Evolutionary conservation across 2,888 invertebrate species (phyloP), one percentile per base, ranked within the genome.

Genomic region (Thymelicus acteon): DNA sequence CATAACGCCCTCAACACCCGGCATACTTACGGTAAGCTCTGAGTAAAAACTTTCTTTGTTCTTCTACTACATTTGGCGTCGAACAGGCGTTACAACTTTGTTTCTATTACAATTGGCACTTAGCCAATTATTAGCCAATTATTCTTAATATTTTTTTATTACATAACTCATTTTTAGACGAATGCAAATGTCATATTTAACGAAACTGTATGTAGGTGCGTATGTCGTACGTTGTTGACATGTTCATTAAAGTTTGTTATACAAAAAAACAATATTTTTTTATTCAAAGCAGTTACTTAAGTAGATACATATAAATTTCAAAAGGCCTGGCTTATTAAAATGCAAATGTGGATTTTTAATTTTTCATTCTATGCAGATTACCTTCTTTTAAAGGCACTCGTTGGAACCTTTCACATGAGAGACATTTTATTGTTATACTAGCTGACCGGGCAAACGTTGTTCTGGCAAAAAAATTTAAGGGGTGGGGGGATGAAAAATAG

Each of bases 281-380:
- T 24, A 54, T 54, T 8, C 10, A 54, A 8, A 54, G 31, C 0
- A 8, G 10, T 54, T 19, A n/a, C n/a, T n/a, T n/a, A n/a, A n/a
- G n/a, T n/a, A 19, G 19, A 2, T 19, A 24, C 24, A 12, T 24
- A 31, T 54, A n/a, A 19, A 54, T 19, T 19, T 52, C 2, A 19
- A 19, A 52, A 24, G 54, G n/a, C 54, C 24, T 58, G 37, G 37
- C 37, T 58, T 39, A 58, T 37, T 58, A n/a, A 13, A 60, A 67
- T 60, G 57, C 37, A 54, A 60, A 65, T 69, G 19, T 7, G 47
- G 48, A 44, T 49, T 70, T 64, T 60, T 60, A 64, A 70, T 60
- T 70, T 70, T 52, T 64, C 52, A 60, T 62, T 70, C 63, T 60
- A 70, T 70, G 52, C 65, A 64, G 37, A 70, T 64, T 54, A 54